Percentiles rank a stretch among this genome's conserved stretches.
Evolutionary conservation across 2,888 invertebrate species (phyloP).

Genomic region (Dastarcus helophoroides): DNA sequence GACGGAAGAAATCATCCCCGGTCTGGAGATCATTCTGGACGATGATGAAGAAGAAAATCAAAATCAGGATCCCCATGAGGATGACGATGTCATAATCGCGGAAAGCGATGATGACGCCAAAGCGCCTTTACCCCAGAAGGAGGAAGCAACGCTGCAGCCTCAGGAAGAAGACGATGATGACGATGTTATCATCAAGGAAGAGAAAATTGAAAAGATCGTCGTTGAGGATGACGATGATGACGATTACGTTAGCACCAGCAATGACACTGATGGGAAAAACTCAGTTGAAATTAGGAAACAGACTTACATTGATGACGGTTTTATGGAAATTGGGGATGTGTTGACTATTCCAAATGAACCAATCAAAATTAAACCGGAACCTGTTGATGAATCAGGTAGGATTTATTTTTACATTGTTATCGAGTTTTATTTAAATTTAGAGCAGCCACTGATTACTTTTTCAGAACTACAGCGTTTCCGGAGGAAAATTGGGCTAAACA

Average conservation of each 20-base stretch:
- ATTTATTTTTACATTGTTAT: too few relatives aligned
- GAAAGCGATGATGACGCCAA: constrained; percentile 25
- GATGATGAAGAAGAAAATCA: constrained; percentile 32
- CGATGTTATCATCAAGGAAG: constrained; percentile 57
- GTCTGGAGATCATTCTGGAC: constrained; percentile 37
- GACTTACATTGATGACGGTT: constrained; percentile 51
- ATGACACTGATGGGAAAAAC: constrained; percentile 26
- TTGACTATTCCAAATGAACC: constrained; percentile 47
- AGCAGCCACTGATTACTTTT: too few relatives aligned
- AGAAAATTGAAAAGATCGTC: constrained; percentile 52
- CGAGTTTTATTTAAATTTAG: too few relatives aligned
- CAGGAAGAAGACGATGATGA: constrained; percentile 48
- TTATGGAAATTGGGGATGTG: constrained; percentile 33
- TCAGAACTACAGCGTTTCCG: too few relatives aligned
- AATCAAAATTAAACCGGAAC: constrained; percentile 61
- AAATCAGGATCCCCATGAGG: constrained; percentile 31
- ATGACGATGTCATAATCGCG: constrained; percentile 21
- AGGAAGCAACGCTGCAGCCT: constrained; percentile 11
- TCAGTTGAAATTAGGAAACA: constrained; percentile 30
- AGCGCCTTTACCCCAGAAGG: constrained; percentile 10
- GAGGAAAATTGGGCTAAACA: too few relatives aligned
- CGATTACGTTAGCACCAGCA: constrained; percentile 41
- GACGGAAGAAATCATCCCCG: constrained; percentile 30
- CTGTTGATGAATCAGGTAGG: constrained; percentile 55
- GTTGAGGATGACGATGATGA: constrained; percentile 51